These are phyloP conservation scores for Varecia variegata DNA, from an alignment of 2,797 vertebrate genomes.

Conservation along the genomic window DNA sequence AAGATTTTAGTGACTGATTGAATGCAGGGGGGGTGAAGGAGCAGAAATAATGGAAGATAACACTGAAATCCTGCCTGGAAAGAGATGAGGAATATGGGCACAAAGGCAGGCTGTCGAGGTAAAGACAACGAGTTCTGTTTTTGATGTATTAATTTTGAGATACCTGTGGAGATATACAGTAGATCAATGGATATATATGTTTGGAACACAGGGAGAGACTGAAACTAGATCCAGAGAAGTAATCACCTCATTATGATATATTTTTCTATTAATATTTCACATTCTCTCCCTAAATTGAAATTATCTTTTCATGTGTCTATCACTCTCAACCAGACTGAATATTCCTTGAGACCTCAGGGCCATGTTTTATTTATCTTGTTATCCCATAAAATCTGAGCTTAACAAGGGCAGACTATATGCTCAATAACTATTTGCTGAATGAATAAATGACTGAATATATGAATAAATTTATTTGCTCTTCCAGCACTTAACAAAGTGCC, in stretches of 20 bases:
- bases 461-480: constrained; percentile 35
- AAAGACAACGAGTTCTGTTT: constrained; percentile 8
- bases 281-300: constrained; percentile 46
- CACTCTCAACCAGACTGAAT: constrained; percentile 23
- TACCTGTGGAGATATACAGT: neutral
- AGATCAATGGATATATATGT: neutral
- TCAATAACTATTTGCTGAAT: constrained; percentile 42
- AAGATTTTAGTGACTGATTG: constrained; percentile 22
- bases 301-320: constrained; percentile 18
- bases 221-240: constrained; percentile 6
- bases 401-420: neutral
- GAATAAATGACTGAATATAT: constrained; percentile 10
- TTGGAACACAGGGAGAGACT: neutral
- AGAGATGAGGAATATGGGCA: neutral
- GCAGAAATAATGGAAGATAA: neutral
- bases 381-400: constrained; percentile 7
- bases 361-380: constrained; percentile 12
- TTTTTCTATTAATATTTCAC: neutral
- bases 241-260: constrained; percentile 6
- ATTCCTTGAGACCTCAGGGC: constrained; percentile 6
- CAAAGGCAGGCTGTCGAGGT: neutral
- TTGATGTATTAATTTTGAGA: constrained; percentile 6
- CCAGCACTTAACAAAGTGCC: neutral
- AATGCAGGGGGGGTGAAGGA: neutral
- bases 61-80: neutral